These are phyloP conservation scores for Serinus canaria DNA, from an alignment of 2,113 vertebrate genomes.

Conservation along the genomic window DNA sequence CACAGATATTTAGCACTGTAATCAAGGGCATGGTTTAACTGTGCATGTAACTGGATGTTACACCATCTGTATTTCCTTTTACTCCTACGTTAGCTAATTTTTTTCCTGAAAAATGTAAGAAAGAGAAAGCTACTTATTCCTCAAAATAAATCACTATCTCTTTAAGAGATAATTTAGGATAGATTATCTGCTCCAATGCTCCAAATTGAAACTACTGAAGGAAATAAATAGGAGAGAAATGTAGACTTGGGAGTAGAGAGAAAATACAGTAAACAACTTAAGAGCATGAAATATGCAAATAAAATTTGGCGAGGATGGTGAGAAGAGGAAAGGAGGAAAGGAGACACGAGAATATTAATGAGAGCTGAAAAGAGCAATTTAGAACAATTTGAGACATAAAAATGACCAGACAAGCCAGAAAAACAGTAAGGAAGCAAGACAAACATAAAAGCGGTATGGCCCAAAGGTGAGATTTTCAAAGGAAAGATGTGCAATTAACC, in stretches of 20 bases:
- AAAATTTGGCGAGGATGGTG: background rate
- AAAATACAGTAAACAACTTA: background rate
- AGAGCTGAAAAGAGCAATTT: background rate
- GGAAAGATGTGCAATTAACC: background rate
- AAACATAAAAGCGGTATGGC: background rate
- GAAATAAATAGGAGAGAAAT: background rate
- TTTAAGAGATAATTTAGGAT: background rate
- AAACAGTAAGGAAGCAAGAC: background rate
- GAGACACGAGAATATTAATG: background rate
- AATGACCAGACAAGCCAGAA: background rate
- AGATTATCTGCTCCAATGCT: background rate
- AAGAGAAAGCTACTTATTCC: background rate
- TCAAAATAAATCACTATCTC: background rate
- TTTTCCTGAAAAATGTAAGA: background rate
- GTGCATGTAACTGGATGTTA: background rate
- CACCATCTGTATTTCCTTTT: background rate
- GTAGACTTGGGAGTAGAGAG: background rate
- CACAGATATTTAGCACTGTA: background rate
- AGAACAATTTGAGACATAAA: background rate
- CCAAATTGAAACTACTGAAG: background rate
- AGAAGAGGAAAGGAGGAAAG: background rate
- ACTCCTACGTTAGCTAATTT: background rate
- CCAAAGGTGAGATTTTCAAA: conserved; percentile 39
- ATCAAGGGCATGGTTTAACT: background rate
- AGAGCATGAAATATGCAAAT: background rate